phyloP scores from a whole-genome alignment of 2,888 invertebrate species.

The Petrolisthes manimaculis region DNA sequence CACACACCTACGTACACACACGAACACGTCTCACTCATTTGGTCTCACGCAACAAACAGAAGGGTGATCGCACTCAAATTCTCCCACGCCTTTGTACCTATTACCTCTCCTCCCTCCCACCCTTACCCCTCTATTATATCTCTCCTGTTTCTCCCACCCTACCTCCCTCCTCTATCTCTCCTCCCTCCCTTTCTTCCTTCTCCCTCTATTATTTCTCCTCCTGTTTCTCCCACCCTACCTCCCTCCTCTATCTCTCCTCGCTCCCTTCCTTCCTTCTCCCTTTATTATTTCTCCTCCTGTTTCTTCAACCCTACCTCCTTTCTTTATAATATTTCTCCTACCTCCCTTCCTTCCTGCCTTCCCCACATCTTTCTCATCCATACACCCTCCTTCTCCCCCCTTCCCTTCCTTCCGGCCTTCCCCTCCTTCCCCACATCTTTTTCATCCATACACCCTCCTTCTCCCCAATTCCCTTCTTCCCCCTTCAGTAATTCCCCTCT shows the following conservation, averaged over 20 bases:
- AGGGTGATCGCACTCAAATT: not conserved
- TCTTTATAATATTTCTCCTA: not conserved
- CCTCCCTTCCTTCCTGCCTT: no score
- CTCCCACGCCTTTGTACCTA: not conserved
- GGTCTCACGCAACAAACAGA: not conserved
- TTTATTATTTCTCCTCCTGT: not conserved
- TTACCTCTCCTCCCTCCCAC: not conserved
- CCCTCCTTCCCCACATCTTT: no score
- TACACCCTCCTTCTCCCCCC: no score
- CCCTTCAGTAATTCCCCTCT: no score
- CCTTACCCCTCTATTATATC: not conserved
- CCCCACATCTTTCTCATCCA: no score
- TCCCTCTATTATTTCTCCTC: not conserved
- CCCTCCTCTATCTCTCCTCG: not conserved
- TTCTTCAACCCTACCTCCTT: not conserved
- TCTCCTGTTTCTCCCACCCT: not conserved
- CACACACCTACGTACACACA: not conserved
- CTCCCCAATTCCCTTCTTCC: no score
- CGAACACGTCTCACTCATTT: not conserved
- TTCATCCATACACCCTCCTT: no score
- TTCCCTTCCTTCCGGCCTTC: no score
- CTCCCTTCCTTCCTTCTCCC: not conserved
- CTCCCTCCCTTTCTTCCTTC: not conserved
- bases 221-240: not conserved
- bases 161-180: not conserved